Evolutionary conservation across 2,888 invertebrate genomes (phyloP).

Genomic region (Dryobota labecula): DNA sequence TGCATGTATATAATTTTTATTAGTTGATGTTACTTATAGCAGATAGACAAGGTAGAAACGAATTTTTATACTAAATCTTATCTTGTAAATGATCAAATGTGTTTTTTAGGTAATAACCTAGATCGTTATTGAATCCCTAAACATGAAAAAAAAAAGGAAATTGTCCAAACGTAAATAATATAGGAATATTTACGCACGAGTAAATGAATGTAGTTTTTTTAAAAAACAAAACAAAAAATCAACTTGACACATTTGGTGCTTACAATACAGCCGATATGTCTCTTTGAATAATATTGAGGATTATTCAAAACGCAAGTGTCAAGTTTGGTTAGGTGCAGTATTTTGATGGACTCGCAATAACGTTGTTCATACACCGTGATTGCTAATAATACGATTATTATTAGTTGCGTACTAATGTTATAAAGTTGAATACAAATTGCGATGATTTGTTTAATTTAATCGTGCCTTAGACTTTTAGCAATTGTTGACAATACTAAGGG

Average conservation of each 20-base stretch:
- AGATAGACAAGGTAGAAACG: neutral
- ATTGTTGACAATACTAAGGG: constrained; percentile 10
- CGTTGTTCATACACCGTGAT: constrained; percentile 78
- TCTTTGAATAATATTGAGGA: constrained; percentile 76
- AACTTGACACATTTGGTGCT: constrained; percentile 64
- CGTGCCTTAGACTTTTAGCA: constrained; percentile 9
- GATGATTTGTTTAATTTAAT: constrained; percentile 42
- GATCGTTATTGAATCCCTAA: neutral
- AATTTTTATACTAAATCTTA: neutral
- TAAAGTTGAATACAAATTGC: constrained; percentile 55
- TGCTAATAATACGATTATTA: constrained; percentile 87
- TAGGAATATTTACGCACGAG: neutral
- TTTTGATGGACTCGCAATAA: constrained; percentile 77
- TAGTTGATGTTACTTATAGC: neutral
- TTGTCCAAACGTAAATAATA: neutral
- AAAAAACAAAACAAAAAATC: constrained; percentile 30
- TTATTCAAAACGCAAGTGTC: constrained; percentile 81
- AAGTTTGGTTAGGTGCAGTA: constrained; percentile 77
- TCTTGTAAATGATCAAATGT: neutral
- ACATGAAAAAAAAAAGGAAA: neutral
- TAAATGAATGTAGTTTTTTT: neutral
- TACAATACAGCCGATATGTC: constrained; percentile 64
- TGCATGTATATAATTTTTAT: too few species aligned
- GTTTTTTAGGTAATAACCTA: neutral
- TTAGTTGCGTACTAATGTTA: constrained; percentile 67